Conservation (phyloP, 2,113 vertebrate genomes). For the Polypterus bichir region DNA sequence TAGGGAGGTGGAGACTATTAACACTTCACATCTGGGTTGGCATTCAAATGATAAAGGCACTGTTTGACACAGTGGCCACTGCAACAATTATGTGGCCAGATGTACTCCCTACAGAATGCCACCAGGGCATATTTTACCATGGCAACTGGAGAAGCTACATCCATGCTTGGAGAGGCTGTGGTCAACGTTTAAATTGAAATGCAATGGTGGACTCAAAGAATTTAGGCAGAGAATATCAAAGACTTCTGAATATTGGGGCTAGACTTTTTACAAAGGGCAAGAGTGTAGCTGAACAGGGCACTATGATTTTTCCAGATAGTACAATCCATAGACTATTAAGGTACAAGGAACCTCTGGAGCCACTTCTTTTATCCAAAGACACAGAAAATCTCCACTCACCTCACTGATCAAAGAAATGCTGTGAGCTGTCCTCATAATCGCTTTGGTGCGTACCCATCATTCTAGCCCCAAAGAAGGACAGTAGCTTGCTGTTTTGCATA, state of each 20-base stretch:
- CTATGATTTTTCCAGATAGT: background rate
- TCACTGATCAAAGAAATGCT: background rate
- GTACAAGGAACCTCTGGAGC: too few species aligned
- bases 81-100: background rate
- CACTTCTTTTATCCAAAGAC: too few species aligned
- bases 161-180: background rate
- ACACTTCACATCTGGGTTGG: too few species aligned
- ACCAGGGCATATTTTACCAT: background rate
- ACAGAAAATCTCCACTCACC: too few species aligned
- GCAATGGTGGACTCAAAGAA: background rate
- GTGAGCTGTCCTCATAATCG: background rate
- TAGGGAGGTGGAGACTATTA: too few species aligned
- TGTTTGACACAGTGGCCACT: too few species aligned
- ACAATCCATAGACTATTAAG: background rate
- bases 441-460: background rate
- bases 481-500: background rate
- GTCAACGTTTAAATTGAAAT: background rate
- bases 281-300: background rate
- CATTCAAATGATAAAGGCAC: too few species aligned
- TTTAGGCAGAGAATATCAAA: background rate
- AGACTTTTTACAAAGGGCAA: background rate
- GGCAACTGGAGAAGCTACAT: background rate
- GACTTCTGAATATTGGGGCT: constrained; percentile 6
- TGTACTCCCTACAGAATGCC: background rate
- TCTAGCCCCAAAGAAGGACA: background rate